Evolutionary conservation across 1,140 invertebrate species (phyloP), one percentile per base, ranked within the genome.

Genomic region (Papilio xuthus): DNA sequence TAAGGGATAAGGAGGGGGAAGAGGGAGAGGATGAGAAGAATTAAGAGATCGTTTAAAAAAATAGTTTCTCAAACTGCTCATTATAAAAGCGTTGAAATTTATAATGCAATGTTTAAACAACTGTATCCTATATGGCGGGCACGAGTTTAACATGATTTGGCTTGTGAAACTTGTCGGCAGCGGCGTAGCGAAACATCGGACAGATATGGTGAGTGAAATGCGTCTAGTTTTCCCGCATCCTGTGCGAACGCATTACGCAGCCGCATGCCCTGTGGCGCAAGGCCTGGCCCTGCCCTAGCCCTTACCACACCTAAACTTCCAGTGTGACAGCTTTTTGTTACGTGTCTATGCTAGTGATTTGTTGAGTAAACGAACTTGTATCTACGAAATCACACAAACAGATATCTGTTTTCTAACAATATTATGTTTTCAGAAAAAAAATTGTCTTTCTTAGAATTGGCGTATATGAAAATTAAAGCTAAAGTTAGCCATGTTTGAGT

Each of bases 181-280:
- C 26, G 12, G 28, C 10, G 20, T 73, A 73, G 71, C 42, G 71
- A 73, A 73, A 73, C 71, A 47, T 42, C 41, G 37, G n/a, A 73
- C 71, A 72, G 70, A 44, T 42, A 72, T 72, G 70, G 70, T 6
- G 41, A 72, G 70, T 72, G 42, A 72, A 72, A 72, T 72, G 70
- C 70, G 41, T 26, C 70, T 23, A n/a, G 70, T 72, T 72, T 42
- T 20, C 70, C 42, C 37, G 20, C 42, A 50, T 71, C 41, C 69
- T 72, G 70, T 42, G n/a, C 23, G 70, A 20, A 2, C 70, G 70
- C 37, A n/a, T 42, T 26, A 41, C 42, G 20, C 8, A 44, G n/a
- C 28, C 28, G 67, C 63, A 7, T 8, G 20, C 15, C 20, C 26
- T 41, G 23, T 72, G 70, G 37, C 41, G 42, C 32, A 72, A 72